Evolutionary conservation across 2,113 vertebrate species (phyloP).

Genomic region (Perca schrenkii): DNA sequence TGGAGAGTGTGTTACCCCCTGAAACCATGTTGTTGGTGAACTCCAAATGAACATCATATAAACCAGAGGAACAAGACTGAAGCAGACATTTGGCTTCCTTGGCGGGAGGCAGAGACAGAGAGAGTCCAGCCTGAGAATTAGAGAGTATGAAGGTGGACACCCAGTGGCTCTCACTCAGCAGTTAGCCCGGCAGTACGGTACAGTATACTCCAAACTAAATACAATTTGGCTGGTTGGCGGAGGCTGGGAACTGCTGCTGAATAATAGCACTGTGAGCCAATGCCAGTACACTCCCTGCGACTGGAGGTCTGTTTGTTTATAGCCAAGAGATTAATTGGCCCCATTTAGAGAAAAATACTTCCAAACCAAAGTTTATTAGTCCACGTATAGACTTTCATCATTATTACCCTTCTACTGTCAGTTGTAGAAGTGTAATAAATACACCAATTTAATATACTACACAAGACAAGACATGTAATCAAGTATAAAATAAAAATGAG

Average conservation of each 20-base stretch:
- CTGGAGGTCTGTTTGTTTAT: conserved; percentile 12
- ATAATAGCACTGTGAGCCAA: conserved; percentile 13
- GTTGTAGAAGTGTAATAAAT: background rate
- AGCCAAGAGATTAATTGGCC: background rate
- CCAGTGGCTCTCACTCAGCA: conserved; percentile 13
- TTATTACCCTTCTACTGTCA: background rate
- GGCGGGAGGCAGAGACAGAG: conserved; percentile 28
- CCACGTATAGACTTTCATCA: background rate
- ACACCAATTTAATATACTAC: background rate
- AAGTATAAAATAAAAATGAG: too few relatives aligned
- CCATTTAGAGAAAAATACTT: background rate
- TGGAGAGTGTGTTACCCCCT: background rate
- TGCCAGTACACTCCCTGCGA: background rate
- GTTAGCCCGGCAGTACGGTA: conserved; percentile 10
- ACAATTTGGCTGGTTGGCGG: conserved; percentile 22
- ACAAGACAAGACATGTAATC: background rate
- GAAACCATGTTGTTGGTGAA: conserved; percentile 16
- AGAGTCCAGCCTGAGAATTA: conserved; percentile 43
- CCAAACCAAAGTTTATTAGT: background rate
- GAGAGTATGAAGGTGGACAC: conserved; percentile 27
- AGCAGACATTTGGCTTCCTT: conserved; percentile 55
- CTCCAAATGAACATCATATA: conserved; percentile 29
- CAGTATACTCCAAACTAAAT: conserved; percentile 9
- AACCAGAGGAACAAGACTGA: conserved; percentile 22
- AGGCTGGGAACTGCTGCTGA: conserved; percentile 13